Conservation (phyloP, 2,797 vertebrate genomes). For the Phyllotis vaccarum region DNA sequence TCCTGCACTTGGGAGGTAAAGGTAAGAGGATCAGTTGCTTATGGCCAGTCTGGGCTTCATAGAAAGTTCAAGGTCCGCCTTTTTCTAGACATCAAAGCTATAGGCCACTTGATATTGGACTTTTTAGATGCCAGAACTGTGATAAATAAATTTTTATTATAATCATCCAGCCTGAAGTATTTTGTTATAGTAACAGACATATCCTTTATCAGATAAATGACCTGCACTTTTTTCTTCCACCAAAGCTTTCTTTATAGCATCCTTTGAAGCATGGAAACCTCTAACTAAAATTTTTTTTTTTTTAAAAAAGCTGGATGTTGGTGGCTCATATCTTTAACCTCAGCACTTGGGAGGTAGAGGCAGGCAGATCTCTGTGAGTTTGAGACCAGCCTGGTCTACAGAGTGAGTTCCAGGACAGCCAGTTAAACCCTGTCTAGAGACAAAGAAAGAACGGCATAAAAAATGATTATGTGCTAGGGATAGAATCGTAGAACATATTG, state of each 20-base stretch:
- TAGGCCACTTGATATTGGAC: neutral
- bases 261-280: neutral
- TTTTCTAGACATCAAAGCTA: neutral
- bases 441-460: neutral
- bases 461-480: neutral
- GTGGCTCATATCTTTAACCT: neutral
- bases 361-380: too few species aligned
- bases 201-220: neutral
- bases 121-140: neutral
- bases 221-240: neutral
- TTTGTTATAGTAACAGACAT: neutral
- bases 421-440: neutral
- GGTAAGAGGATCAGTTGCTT: neutral
- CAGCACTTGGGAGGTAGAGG: neutral
- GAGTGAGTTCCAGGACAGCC: neutral
- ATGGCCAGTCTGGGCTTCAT: neutral
- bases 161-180: neutral
- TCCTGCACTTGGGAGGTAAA: too few species aligned
- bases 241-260: neutral
- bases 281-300: neutral
- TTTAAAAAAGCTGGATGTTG: neutral
- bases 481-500: neutral
- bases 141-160: neutral
- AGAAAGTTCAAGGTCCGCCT: neutral
- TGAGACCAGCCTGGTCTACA: too few species aligned